Evolutionary conservation across 2,113 vertebrate species (phyloP).

Genomic region (Corythaeola cristata): DNA sequence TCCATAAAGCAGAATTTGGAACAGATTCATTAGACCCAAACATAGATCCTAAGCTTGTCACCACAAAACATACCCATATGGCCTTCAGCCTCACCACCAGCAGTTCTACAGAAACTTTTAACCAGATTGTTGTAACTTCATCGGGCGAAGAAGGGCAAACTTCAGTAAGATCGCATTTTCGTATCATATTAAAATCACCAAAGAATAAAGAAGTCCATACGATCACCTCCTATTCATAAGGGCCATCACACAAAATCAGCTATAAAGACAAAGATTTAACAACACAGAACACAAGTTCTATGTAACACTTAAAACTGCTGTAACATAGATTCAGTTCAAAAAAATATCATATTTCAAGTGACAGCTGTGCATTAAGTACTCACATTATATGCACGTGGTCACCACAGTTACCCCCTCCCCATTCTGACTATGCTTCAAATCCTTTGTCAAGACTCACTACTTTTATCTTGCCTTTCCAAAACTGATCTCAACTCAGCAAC

Average conservation of each 20-base stretch:
- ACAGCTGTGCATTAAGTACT: slow-evolving; percentile 21
- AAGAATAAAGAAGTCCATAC: not conserved
- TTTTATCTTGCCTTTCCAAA: not conserved
- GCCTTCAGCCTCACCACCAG: not conserved
- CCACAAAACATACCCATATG: not conserved
- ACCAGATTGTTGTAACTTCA: not conserved
- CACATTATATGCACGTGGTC: not conserved
- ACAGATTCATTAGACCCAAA: not conserved
- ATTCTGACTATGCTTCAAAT: not conserved
- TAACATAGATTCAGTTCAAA: not conserved
- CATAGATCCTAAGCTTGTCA: not conserved
- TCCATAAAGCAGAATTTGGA: not conserved
- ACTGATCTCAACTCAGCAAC: not conserved
- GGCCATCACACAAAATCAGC: not conserved
- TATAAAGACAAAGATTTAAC: not conserved
- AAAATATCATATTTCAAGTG: not conserved
- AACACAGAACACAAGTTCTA: not conserved
- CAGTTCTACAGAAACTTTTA: not conserved
- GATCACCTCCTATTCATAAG: not conserved
- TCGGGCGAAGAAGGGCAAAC: not conserved
- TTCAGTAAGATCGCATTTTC: not conserved
- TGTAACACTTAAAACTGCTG: not conserved
- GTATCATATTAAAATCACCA: not conserved
- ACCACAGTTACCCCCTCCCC: not conserved
- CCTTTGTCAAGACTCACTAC: not conserved